These are phyloP conservation scores for Rhabdophis nuchalis DNA, from an alignment of 2,797 vertebrate species.

Conservation along the genomic window DNA sequence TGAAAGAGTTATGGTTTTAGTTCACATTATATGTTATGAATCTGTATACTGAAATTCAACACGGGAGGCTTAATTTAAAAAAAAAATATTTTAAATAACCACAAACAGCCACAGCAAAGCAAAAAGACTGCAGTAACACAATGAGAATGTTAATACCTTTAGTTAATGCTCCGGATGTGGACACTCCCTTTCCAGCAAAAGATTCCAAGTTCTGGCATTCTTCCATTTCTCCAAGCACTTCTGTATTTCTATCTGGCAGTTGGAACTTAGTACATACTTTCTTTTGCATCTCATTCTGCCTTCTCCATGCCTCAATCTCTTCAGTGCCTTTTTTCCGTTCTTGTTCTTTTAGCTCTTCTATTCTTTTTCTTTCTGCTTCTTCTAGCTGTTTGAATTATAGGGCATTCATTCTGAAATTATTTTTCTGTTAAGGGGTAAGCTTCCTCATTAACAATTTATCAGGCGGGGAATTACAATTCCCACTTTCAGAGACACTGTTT, in stretches of 20 bases:
- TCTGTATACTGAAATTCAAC: background rate
- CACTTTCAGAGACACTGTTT: background rate
- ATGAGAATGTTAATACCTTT: slow-evolving; percentile 54
- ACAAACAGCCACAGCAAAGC: slow-evolving; percentile 5
- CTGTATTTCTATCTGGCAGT: slow-evolving; percentile 20
- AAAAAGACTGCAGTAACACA: background rate
- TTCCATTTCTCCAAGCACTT: slow-evolving; percentile 41
- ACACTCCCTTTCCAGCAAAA: slow-evolving; percentile 20
- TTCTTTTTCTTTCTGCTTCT: slow-evolving; percentile 77
- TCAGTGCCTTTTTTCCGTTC: slow-evolving; percentile 75
- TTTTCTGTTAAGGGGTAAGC: background rate
- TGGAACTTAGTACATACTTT: slow-evolving; percentile 19
- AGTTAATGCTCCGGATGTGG: slow-evolving; percentile 22
- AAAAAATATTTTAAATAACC: background rate
- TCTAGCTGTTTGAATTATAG: slow-evolving; percentile 78
- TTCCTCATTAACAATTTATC: no score
- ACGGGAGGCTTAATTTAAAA: background rate
- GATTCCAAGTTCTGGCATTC: slow-evolving; percentile 17
- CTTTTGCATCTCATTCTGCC: slow-evolving; percentile 58
- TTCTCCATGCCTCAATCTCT: slow-evolving; percentile 82
- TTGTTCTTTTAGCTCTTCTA: slow-evolving; percentile 81
- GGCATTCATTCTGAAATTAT: background rate
- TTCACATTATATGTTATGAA: background rate
- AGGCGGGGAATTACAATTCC: background rate
- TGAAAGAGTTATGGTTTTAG: background rate